Conservation (phyloP, 2,888 invertebrate genomes). For the Agrotis exclamationis region DNA sequence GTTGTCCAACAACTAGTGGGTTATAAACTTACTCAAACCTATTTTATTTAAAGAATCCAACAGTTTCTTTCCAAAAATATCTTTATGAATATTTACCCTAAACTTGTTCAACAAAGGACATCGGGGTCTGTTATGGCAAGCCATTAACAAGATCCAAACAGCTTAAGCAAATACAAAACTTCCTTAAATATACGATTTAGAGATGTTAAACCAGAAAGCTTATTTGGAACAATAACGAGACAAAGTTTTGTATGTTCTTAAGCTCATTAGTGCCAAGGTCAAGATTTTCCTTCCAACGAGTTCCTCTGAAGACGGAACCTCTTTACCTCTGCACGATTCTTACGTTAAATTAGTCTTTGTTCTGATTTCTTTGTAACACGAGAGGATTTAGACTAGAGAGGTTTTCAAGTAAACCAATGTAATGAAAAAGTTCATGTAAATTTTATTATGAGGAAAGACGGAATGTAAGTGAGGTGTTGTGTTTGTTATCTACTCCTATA, state of each 20-base stretch:
- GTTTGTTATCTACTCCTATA: not conserved
- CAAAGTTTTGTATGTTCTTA: slow-evolving; percentile 56
- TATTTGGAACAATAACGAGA: slow-evolving; percentile 47
- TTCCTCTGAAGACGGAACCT: slow-evolving; percentile 22
- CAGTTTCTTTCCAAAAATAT: slow-evolving; percentile 2
- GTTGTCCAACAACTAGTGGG: too few species aligned
- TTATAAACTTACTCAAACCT: too few species aligned
- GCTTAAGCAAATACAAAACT: slow-evolving; percentile 49
- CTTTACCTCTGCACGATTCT: slow-evolving; percentile 48
- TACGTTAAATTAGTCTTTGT: slow-evolving; percentile 43
- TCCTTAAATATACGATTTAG: slow-evolving; percentile 44
- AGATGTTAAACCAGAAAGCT: slow-evolving; percentile 54
- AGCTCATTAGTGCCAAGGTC: slow-evolving; percentile 57
- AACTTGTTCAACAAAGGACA: slow-evolving; percentile 29
- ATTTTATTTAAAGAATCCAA: too few species aligned
- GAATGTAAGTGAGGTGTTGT: not conserved
- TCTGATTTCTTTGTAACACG: slow-evolving; percentile 50
- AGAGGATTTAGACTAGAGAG: slow-evolving; percentile 39
- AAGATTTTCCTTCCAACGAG: slow-evolving; percentile 35
- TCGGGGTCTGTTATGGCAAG: slow-evolving; percentile 19
- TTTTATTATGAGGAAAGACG: not conserved
- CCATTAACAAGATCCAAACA: slow-evolving; percentile 55
- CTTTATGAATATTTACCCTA: slow-evolving; percentile 3
- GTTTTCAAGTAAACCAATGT: slow-evolving; percentile 28
- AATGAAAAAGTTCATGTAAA: slow-evolving; percentile 13